These are phyloP conservation scores for Indicator maculatus DNA, from an alignment of 2,113 vertebrate genomes.

Conservation along the genomic window DNA sequence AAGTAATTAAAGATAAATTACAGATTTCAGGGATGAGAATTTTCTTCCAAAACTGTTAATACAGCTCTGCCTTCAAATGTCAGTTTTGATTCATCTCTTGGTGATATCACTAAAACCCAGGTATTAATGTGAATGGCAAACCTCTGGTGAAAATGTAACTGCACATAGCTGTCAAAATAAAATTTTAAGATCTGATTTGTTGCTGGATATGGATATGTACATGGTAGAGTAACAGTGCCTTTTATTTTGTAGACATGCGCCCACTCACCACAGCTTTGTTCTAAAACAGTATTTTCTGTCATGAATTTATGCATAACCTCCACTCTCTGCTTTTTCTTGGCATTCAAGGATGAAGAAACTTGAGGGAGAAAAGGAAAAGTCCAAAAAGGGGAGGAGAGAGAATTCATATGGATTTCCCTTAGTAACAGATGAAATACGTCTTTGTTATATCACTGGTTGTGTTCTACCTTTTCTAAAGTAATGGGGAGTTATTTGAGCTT, in stretches of 20 bases:
- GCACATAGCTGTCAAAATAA: slow-evolving; percentile 76
- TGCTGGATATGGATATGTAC: slow-evolving; percentile 49
- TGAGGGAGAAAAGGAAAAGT: neutral
- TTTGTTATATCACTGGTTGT: neutral
- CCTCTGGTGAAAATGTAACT: slow-evolving; percentile 58
- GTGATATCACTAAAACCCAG: slow-evolving; percentile 22
- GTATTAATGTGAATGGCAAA: slow-evolving; percentile 52
- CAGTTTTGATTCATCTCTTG: slow-evolving; percentile 65
- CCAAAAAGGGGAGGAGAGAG: neutral
- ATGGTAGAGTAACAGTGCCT: slow-evolving; percentile 68
- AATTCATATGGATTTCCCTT: neutral
- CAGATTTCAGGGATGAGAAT: neutral
- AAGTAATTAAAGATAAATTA: slow-evolving; percentile 53
- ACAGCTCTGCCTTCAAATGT: neutral
- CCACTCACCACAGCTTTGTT: slow-evolving; percentile 68
- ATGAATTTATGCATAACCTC: slow-evolving; percentile 57
- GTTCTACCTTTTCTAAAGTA: slow-evolving; percentile 10
- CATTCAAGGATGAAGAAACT: neutral
- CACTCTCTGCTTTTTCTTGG: slow-evolving; percentile 4
- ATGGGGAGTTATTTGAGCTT: neutral
- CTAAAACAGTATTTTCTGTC: slow-evolving; percentile 68
- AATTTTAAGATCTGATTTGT: slow-evolving; percentile 61
- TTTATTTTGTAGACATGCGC: slow-evolving; percentile 72
- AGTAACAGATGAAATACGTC: neutral
- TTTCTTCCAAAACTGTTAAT: neutral